Base-by-base conservation (phyloP, 2,113 vertebrate species). In the Protomyctophum bolini region DNA sequence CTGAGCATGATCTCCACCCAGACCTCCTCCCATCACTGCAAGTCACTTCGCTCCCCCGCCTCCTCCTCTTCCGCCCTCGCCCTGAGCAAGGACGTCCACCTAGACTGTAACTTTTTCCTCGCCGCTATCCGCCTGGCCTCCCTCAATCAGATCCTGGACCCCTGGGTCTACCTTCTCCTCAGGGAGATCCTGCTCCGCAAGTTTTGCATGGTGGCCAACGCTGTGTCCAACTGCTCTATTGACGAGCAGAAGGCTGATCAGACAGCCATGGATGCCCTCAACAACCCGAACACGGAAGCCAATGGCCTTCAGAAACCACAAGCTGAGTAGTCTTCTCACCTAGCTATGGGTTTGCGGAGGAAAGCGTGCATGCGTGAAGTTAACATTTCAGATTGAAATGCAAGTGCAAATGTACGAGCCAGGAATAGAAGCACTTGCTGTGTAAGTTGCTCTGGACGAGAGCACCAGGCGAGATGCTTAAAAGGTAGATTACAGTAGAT, bases 141-240 rank as follows among this genome's bases (percentile, higher is more conserved):
- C 0, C 92, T 99, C 6, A 99, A 99, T 89, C 98, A 99, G 89
- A 99, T 99, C 81, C 93, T 99, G 82, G 97, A 99, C 75, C 98
- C 98, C 0, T 99, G 98, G 98, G 95, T 99, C 72, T 99, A 99
- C 80, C 88, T 99, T 87, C 95, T 99, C 41, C 85, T 99, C 66
- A 89, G 97, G 72, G 95, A 95, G 91, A 97, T 99, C 78, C 92
- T 98, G 5, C 92, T 99, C 7, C 93, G 90, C 66, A 96, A 95
- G 88, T 94, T 95, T 85, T 95, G 95, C 73, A 94, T 97, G 77
- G 90, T 97, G 57, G 97, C 97, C 62, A 94, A 82, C 0, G 95
- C 96, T 0, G 93, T 99, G 54, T 96, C 95, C 75, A 91, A 81
- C 79, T 98, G 94, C 93, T 94, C 96, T 15, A 76, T 76, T 60